phyloP scores from a whole-genome alignment of 2,797 vertebrate species.

The Argyrosomus regius region DNA sequence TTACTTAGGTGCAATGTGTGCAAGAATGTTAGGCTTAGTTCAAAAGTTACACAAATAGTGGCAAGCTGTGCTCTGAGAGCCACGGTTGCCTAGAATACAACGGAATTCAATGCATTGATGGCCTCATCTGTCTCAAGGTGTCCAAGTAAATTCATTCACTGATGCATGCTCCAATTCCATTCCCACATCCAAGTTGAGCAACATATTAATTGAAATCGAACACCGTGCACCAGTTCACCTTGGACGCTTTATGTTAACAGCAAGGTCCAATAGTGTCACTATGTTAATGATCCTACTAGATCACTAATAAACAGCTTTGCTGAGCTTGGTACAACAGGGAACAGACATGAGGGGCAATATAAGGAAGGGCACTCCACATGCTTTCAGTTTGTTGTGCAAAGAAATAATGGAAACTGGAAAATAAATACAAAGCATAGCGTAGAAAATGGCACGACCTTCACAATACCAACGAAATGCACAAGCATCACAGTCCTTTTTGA shows the following conservation, averaged over 20 bases:
- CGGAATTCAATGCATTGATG: constrained; percentile 84
- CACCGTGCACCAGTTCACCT: constrained; percentile 74
- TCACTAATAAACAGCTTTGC: constrained; percentile 79
- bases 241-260: constrained; percentile 72
- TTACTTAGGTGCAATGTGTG: constrained; percentile 35
- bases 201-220: constrained; percentile 84
- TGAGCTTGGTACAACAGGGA: constrained; percentile 67
- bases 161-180: constrained; percentile 70
- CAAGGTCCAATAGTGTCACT: constrained; percentile 73
- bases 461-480: background rate
- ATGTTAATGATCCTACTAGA: constrained; percentile 78
- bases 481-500: background rate
- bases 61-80: constrained; percentile 42
- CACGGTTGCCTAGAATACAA: constrained; percentile 68
- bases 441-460: background rate
- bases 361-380: constrained; percentile 26
- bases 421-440: background rate
- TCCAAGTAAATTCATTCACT: constrained; percentile 78
- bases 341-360: constrained; percentile 25
- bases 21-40: constrained; percentile 51
- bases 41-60: constrained; percentile 74
- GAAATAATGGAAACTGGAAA: constrained; percentile 6
- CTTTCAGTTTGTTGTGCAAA: constrained; percentile 5
- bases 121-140: constrained; percentile 80
- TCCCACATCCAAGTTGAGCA: constrained; percentile 78